A percentile compares a stretch with the other conserved stretches of the same genome.
Evolutionary conservation across 2,797 vertebrate genomes (phyloP).

Genomic region (Sebastes goodei): DNA sequence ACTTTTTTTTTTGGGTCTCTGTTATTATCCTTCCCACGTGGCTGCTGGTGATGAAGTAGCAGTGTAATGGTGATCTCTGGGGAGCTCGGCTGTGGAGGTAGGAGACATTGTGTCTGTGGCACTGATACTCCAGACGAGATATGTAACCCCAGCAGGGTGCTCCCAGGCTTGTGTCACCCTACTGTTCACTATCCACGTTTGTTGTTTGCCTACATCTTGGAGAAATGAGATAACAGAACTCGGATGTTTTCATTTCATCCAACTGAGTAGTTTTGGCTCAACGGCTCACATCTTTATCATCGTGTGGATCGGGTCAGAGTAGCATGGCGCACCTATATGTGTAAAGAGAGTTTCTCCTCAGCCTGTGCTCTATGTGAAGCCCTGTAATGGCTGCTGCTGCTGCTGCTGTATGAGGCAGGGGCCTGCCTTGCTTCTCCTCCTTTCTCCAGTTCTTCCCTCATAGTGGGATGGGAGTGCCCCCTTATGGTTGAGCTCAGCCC

Average conservation of each 20-base stretch:
- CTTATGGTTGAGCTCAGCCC: slow-evolving; percentile 82
- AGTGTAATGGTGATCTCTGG: slow-evolving; percentile 57
- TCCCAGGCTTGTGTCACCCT: slow-evolving; percentile 23
- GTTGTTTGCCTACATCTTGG: slow-evolving; percentile 7
- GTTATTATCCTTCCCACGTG: slow-evolving; percentile 59
- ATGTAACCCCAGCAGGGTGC: slow-evolving; percentile 39
- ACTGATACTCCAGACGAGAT: slow-evolving; percentile 37
- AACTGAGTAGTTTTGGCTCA: neutral
- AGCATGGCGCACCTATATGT: neutral
- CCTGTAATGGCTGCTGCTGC: slow-evolving; percentile 78
- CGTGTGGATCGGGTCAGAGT: neutral
- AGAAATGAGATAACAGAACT: neutral
- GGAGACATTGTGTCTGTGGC: slow-evolving; percentile 52
- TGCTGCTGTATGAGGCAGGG: slow-evolving; percentile 72
- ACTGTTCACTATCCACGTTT: neutral
- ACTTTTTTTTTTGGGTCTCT: neutral
- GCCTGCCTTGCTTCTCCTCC: slow-evolving; percentile 70
- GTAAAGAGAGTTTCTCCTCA: slow-evolving; percentile 13
- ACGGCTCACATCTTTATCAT: neutral
- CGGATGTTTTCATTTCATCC: neutral
- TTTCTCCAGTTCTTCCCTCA: slow-evolving; percentile 71
- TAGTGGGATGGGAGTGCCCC: slow-evolving; percentile 83
- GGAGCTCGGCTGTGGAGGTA: slow-evolving; percentile 40
- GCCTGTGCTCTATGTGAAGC: slow-evolving; percentile 45
- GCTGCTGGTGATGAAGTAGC: slow-evolving; percentile 55